A percentile compares a stretch with the other conserved stretches of the same genome.
Evolutionary conservation across 1,140 invertebrate genomes (phyloP).

Genomic region (Asobara japonica): DNA sequence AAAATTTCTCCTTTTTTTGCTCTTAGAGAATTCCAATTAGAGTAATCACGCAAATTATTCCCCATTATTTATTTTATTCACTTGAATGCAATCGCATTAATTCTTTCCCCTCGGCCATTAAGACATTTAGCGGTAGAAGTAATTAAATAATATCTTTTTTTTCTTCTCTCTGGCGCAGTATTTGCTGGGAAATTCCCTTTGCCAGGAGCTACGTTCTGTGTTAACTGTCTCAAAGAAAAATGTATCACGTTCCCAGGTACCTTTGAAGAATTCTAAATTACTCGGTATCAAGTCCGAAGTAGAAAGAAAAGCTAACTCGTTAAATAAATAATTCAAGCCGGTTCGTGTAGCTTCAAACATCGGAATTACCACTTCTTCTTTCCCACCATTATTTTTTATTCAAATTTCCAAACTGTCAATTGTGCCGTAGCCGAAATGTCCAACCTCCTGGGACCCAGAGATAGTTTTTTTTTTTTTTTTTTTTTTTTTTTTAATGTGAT

Average conservation of each 20-base stretch:
- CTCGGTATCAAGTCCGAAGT: background rate
- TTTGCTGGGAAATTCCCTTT: slow-evolving; percentile 2
- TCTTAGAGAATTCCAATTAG: no score
- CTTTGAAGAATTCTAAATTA: slow-evolving; percentile 1
- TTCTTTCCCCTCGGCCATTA: background rate
- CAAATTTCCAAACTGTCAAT: background rate
- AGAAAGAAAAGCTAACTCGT: background rate
- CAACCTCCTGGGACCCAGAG: background rate
- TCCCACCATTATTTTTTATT: background rate
- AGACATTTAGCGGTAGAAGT: slow-evolving; percentile 1
- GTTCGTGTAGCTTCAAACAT: background rate
- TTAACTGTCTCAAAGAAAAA: slow-evolving; percentile 15
- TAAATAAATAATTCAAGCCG: slow-evolving; percentile 2
- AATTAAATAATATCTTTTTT: slow-evolving; percentile 9
- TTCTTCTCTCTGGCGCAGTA: background rate
- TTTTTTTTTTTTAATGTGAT: background rate
- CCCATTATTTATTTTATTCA: background rate
- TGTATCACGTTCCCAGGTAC: background rate
- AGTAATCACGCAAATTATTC: no score
- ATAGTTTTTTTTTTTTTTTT: no score
- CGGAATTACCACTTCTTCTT: background rate
- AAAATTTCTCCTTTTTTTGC: no score
- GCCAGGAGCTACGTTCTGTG: background rate
- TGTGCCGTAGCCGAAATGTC: background rate
- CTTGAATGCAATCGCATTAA: background rate